Conservation (phyloP, 2,888 invertebrate genomes). For the Tanytarsus gracilentus region DNA sequence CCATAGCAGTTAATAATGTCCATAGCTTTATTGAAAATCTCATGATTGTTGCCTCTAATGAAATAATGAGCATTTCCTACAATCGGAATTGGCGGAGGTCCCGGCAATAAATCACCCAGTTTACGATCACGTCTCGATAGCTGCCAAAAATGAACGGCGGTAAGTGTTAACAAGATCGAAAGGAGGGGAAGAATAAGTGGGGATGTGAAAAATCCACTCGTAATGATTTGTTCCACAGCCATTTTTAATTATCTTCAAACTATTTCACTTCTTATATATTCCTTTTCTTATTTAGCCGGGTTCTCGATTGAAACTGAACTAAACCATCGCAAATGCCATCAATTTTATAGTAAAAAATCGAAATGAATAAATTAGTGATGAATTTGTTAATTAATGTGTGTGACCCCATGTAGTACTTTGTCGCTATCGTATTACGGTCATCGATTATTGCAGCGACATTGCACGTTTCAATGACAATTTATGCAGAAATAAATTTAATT, state of each 20-base stretch:
- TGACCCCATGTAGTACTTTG: too few relatives aligned
- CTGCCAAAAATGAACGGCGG: slow-evolving; percentile 45
- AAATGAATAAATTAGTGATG: neutral
- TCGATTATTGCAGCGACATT: too few relatives aligned
- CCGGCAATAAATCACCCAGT: slow-evolving; percentile 59
- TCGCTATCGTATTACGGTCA: too few relatives aligned
- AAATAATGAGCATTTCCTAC: slow-evolving; percentile 61
- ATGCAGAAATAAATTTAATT: too few relatives aligned
- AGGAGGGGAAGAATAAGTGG: slow-evolving; percentile 36
- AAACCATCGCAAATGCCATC: neutral
- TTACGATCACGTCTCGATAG: slow-evolving; percentile 47
- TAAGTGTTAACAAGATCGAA: slow-evolving; percentile 38
- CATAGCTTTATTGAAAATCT: slow-evolving; percentile 48
- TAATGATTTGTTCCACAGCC: slow-evolving; percentile 29
- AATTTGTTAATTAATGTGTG: neutral
- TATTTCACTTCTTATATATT: neutral
- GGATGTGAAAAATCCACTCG: slow-evolving; percentile 27
- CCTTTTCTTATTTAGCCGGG: neutral
- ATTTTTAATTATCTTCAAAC: slow-evolving; percentile 5
- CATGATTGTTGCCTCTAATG: slow-evolving; percentile 51
- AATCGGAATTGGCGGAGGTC: slow-evolving; percentile 55
- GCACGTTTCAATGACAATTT: too few relatives aligned
- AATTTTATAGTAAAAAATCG: neutral
- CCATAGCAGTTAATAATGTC: slow-evolving; percentile 47
- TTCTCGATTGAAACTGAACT: slow-evolving; percentile 2